Evolutionary conservation across 2,113 vertebrate genomes (phyloP), one percentile per base, ranked within the genome.

Genomic region (Chionis minor): DNA sequence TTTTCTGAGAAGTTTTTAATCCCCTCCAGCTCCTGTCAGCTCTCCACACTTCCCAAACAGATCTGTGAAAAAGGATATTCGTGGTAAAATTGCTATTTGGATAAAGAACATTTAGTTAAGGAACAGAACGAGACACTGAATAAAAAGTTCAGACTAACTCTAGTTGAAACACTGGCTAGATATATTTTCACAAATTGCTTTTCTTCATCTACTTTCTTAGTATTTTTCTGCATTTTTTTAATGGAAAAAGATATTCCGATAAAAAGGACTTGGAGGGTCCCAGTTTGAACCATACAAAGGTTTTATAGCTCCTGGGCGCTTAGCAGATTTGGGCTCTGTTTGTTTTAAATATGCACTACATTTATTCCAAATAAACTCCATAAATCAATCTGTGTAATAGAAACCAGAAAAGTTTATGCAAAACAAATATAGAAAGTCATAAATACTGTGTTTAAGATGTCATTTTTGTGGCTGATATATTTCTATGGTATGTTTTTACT

Each of bases 51-150:
- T 95, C 87, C 66, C 73, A 87, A 79, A 85, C 70, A 82, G 81
- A 90, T 91, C 66, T 79, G 62, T 90, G 93, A 86, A 96, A 95
- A 96, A 89, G 91, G 74, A 94, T 96, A 96, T 93, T 96, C 11
- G 9, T 95, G 96, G 96, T 93, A 96, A 96, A 81, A 62, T 93
- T 96, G 93, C 95, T 93, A 92, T 93, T 95, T 83, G 96, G 92
- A 94, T 96, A 78, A 94, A 92, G 67, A 88, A 90, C 40, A 2
- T 88, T 86, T 94, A 75, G 82, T 94, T 94, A 96, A 94, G 51
- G 79, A 92, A 90, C 49, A 86, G 71, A 91, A 95, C 0, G 4
- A 94, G 79, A 62, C 62, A 58, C 49, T 33, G 55, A 95, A 90
- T 90, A 88, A 70, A 77, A 83, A 92, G 84, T 77, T 90, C 71